These are phyloP conservation scores for Penaeus indicus DNA, from an alignment of 1,140 invertebrate genomes.

Conservation along the genomic window DNA sequence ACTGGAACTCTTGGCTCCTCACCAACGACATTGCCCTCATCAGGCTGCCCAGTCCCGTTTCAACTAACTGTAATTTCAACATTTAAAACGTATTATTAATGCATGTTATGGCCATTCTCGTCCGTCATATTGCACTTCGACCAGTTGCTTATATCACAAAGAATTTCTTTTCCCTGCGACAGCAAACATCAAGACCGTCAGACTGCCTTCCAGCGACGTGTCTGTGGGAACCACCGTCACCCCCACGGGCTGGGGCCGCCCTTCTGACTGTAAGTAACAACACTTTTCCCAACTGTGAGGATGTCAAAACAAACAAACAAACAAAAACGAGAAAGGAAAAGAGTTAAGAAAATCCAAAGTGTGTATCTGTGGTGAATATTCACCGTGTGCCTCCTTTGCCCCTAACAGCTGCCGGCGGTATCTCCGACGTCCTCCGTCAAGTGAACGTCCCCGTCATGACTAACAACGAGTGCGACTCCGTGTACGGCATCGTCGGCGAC, in stretches of 20 bases:
- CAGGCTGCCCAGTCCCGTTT: no score
- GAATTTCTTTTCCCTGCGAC: not conserved
- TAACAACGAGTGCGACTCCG: constrained; percentile 38
- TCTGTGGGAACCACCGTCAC: constrained; percentile 67
- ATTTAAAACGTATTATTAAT: no score
- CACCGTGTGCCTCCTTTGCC: not conserved
- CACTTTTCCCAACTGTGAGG: not conserved
- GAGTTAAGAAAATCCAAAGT: no score
- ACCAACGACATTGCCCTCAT: no score
- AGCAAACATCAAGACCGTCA: constrained; percentile 11
- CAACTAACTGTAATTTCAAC: no score
- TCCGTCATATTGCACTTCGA: not conserved
- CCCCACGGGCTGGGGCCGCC: constrained; percentile 69
- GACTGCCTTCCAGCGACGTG: not conserved
- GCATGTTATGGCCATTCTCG: not conserved
- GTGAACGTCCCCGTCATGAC: constrained; percentile 49
- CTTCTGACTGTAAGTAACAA: constrained; percentile 49
- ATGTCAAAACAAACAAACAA: not conserved
- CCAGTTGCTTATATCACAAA: not conserved
- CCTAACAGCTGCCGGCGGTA: not conserved
- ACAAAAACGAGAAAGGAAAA: not conserved
- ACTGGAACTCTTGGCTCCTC: no score
- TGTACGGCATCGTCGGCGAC: constrained; percentile 24
- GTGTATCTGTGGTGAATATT: not conserved
- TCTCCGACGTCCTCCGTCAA: constrained; percentile 17